Conservation (phyloP, 2,797 vertebrate species). For the Menidia menidia region DNA sequence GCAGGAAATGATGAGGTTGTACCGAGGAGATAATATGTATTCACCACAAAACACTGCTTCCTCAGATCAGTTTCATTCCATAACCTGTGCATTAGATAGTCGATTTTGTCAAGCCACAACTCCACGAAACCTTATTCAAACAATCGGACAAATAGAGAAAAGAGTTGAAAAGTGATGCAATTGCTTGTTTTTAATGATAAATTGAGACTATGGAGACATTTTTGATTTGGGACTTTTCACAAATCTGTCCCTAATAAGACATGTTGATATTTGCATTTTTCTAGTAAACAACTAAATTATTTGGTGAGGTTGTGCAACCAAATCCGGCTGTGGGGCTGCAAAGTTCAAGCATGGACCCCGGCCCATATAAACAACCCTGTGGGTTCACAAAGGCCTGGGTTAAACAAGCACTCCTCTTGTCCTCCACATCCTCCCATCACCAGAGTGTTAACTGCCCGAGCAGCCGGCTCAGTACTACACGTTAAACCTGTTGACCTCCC, state of each 20-base stretch:
- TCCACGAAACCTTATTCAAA: no score
- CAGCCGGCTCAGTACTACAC: conserved; percentile 34
- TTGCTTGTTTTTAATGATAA: not conserved
- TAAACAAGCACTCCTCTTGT: conserved; percentile 41
- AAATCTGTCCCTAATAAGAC: not conserved
- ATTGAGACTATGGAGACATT: not conserved
- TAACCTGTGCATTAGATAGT: not conserved
- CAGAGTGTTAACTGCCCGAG: conserved; percentile 38
- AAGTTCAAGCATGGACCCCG: not conserved
- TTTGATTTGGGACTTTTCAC: no score
- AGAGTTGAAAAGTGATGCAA: no score
- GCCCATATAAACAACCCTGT: conserved; percentile 3
- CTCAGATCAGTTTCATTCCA: no score
- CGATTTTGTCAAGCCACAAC: not conserved
- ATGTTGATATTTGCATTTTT: no score
- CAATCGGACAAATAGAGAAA: no score
- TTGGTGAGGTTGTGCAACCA: not conserved
- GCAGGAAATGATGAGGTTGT: not conserved
- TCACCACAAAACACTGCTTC: not conserved
- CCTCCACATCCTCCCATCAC: conserved; percentile 21
- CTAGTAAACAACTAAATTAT: not conserved
- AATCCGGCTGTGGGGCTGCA: not conserved
- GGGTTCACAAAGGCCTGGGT: conserved; percentile 9
- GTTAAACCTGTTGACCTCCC: conserved; percentile 57
- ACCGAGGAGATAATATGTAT: not conserved